Evolutionary conservation across 2,797 vertebrate species (phyloP), one percentile per base, ranked within the genome.

Genomic region (Acipenser oxyrinchus): DNA sequence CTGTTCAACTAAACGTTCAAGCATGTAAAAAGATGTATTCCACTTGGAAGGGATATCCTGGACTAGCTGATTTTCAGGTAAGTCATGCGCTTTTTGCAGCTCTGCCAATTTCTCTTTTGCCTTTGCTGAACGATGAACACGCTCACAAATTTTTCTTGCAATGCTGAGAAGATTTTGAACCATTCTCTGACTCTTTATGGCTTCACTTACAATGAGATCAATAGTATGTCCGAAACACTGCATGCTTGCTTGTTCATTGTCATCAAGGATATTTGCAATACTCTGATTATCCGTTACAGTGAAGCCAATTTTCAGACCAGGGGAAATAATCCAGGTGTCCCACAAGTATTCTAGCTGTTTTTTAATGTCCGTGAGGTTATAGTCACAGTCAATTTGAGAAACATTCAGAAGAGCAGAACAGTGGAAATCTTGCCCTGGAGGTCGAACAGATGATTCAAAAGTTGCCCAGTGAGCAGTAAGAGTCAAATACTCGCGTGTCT

Each of bases 161-260:
- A 93, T 93, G 77, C 96, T 99, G 66, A 98, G 88, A 63, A 99
- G 82, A 83, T 91, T 96, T 84, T 98, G 95, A 75, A 99, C 95
- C 95, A 98, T 94, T 66, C 95, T 86, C 90, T 98, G 95, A 85
- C 94, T 97, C 79, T 98, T 98, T 87, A 98, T 95, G 88, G 97
- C 97, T 90, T 98, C 96, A 0, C 84, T 93, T 72, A 98, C 94
- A 49, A 97, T 93, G 74, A 97, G 89, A 82, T 92, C 92, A 73
- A 98, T 86, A 0, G 92, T 95, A 84, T 98, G 94, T 77, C 93
- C 93, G 70, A 99, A 98, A 86, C 95, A 97, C 77, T 93, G 93
- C 82, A 98, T 87, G 63, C 91, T 90, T 61, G 91, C 87, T 66
- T 91, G 92, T 72, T 92, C 91, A 8, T 88, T 91, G 76, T 95